phyloP scores from a whole-genome alignment of 2,113 vertebrate genomes.

The Laticauda colubrina region DNA sequence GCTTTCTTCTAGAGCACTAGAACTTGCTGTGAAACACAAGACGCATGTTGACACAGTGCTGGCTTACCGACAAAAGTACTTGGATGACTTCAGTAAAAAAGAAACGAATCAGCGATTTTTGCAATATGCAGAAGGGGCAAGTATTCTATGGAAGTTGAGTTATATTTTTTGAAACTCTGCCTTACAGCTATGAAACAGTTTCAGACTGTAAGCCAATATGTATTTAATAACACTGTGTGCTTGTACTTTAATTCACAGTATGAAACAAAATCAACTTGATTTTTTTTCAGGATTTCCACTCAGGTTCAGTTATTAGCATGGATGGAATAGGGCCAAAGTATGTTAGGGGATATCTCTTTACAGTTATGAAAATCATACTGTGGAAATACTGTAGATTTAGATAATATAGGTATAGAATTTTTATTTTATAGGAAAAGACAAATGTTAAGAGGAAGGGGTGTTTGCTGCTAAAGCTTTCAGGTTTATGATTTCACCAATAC shows the following conservation, averaged over 20 bases:
- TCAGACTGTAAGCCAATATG: background rate
- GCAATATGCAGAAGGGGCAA: constrained; percentile 89
- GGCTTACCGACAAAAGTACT: constrained; percentile 86
- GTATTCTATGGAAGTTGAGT: constrained; percentile 51
- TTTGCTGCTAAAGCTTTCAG: background rate
- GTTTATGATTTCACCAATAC: background rate
- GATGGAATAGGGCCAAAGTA: background rate
- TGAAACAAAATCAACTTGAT: background rate
- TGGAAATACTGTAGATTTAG: background rate
- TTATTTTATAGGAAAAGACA: background rate
- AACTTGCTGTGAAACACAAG: constrained; percentile 96
- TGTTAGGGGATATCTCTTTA: background rate
- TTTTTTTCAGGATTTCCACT: background rate
- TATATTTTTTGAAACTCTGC: constrained; percentile 2
- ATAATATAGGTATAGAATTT: background rate
- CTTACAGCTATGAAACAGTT: background rate
- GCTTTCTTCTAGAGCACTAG: constrained; percentile 82
- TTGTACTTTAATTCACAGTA: constrained; percentile 18
- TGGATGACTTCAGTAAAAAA: constrained; percentile 86
- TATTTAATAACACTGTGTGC: background rate
- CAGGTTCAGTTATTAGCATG: constrained; percentile 16
- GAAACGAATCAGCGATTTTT: constrained; percentile 92
- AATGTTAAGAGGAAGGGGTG: background rate
- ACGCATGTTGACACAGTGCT: constrained; percentile 97
- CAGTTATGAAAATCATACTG: background rate